A percentile compares a stretch with the other conserved stretches of the same genome.
These are phyloP conservation scores for Papilio dardanus DNA, from an alignment of 1,140 invertebrate species.

Conservation along the genomic window DNA sequence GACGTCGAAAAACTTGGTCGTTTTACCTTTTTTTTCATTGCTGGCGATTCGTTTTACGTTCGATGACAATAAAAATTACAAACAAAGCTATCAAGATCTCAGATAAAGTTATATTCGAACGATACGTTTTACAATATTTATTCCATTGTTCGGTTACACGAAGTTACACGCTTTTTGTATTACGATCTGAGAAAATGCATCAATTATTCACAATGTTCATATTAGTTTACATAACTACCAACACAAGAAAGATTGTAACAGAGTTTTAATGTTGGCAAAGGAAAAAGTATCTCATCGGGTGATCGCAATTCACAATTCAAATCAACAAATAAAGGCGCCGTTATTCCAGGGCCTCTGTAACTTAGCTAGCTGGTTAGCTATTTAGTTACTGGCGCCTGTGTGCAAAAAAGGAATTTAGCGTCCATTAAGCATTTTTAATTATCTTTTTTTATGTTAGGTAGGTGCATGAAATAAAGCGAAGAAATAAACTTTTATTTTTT, in stretches of 20 bases:
- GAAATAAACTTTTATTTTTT: too few relatives aligned
- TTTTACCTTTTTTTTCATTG: conserved; percentile 22
- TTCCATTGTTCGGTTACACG: neutral
- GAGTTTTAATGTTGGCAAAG: too few relatives aligned
- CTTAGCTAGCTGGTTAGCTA: too few relatives aligned
- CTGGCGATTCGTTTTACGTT: conserved; percentile 2
- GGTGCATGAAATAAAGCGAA: too few relatives aligned
- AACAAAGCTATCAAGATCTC: conserved; percentile 31
- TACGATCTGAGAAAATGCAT: conserved; percentile 1
- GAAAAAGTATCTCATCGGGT: too few relatives aligned
- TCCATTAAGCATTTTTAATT: too few relatives aligned
- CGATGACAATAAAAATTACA: conserved; percentile 30
- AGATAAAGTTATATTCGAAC: conserved; percentile 1
- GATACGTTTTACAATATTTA: conserved; percentile 17
- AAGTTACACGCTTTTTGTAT: conserved; percentile 35
- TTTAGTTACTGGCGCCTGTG: too few relatives aligned
- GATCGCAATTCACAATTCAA: too few relatives aligned
- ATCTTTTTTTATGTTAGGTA: too few relatives aligned
- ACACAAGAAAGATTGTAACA: neutral
- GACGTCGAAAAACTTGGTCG: conserved; percentile 36
- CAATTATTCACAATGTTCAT: neutral
- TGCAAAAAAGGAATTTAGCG: too few relatives aligned
- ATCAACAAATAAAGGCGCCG: too few relatives aligned
- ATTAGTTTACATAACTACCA: neutral
- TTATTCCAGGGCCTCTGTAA: too few relatives aligned